Conservation (phyloP, 2,888 invertebrate species). For the Dascillus cervinus region DNA sequence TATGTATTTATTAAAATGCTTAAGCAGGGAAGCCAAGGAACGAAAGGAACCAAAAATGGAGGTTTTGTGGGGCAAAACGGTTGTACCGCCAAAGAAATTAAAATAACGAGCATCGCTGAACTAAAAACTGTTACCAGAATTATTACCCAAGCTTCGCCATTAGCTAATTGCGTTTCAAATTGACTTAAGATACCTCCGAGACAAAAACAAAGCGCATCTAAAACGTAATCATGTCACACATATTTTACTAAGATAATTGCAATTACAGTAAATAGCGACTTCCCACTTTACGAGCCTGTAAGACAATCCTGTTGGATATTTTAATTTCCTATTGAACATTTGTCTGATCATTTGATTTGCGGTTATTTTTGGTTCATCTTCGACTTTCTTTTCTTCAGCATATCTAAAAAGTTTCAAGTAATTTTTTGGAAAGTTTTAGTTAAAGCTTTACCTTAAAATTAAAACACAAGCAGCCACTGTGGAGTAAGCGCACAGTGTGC, state of each 20-base stretch:
- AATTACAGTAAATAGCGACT: constrained; percentile 47
- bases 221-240: no score
- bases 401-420: constrained; percentile 19
- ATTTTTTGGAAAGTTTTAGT: constrained; percentile 2
- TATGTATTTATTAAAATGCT: constrained; percentile 80
- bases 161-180: constrained; percentile 33
- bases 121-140: constrained; percentile 34
- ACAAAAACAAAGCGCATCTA: constrained; percentile 34
- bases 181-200: constrained; percentile 34
- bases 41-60: constrained; percentile 73
- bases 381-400: constrained; percentile 35
- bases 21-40: constrained; percentile 72
- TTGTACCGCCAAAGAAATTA: no score
- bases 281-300: constrained; percentile 43
- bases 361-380: constrained; percentile 30
- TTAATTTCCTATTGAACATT: constrained; percentile 39
- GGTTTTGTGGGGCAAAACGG: no score
- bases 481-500: constrained; percentile 78
- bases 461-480: constrained; percentile 84
- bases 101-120: constrained; percentile 15
- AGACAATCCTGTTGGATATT: constrained; percentile 43
- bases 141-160: constrained; percentile 34
- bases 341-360: constrained; percentile 35
- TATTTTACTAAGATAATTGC: constrained; percentile 3
- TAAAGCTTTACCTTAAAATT: constrained; percentile 59